Percentiles rank a stretch among this genome's conserved stretches.
Conservation (phyloP, 2,888 invertebrate genomes). For the Siphlonurus alternatus region DNA sequence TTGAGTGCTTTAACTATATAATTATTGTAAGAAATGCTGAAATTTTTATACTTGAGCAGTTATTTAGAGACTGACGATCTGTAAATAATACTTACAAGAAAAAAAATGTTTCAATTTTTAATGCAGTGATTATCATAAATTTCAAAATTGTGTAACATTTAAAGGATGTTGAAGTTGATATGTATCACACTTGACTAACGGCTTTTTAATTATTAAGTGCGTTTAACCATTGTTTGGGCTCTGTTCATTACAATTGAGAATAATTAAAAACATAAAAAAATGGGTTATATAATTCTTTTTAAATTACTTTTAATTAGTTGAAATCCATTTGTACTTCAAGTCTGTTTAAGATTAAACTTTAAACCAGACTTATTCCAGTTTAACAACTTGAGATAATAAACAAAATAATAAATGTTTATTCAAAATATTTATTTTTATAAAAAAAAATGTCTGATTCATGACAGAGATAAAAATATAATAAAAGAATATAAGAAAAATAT, state of each 20-base stretch:
- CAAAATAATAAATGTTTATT: neutral
- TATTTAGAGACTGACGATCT: too few relatives aligned
- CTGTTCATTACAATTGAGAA: neutral
- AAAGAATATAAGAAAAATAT: slow-evolving; percentile 12
- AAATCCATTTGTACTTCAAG: slow-evolving; percentile 3
- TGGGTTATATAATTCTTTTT: too few relatives aligned
- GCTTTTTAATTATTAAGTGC: neutral
- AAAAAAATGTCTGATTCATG: neutral
- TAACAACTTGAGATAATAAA: neutral
- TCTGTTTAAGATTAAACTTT: neutral
- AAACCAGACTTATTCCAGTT: neutral
- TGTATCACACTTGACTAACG: neutral
- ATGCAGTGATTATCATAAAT: too few relatives aligned
- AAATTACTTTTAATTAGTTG: neutral
- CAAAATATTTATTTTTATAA: neutral
- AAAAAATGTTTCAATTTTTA: too few relatives aligned
- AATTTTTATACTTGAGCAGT: too few relatives aligned
- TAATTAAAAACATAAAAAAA: neutral
- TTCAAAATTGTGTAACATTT: too few relatives aligned
- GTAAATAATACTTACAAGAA: too few relatives aligned
- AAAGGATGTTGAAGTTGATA: neutral
- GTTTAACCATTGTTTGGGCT: neutral
- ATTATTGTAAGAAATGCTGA: too few relatives aligned
- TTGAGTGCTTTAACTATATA: too few relatives aligned
- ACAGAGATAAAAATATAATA: slow-evolving; percentile 6